These are phyloP conservation scores for Diuraphis noxia DNA, from an alignment of 1,140 invertebrate species.

Conservation along the genomic window DNA sequence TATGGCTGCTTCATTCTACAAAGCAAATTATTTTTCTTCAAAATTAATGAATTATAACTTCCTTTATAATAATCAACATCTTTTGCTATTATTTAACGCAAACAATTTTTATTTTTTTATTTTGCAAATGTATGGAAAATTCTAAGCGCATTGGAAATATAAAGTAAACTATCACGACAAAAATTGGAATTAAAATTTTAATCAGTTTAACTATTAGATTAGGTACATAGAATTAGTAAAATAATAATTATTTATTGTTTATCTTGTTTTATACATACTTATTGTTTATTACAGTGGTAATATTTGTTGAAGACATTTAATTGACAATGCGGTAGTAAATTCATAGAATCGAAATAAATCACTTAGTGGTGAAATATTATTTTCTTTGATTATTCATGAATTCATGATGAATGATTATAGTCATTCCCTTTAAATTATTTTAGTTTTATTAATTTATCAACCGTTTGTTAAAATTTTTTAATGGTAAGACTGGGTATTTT, in stretches of 20 bases:
- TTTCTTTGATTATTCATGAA: not conserved
- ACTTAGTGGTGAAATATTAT: not conserved
- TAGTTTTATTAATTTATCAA: no score
- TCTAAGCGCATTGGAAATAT: accelerated
- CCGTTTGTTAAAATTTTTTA: no score
- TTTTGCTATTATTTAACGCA: no score
- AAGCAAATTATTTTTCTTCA: no score
- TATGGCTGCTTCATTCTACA: no score
- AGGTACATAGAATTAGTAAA: not conserved
- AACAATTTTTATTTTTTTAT: no score
- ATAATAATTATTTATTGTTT: no score
- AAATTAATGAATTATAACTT: no score
- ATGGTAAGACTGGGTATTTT: not conserved
- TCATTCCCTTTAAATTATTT: not conserved
- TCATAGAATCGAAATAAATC: not conserved
- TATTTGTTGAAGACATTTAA: not conserved
- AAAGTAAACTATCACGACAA: not conserved
- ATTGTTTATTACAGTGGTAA: not conserved
- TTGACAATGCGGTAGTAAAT: not conserved
- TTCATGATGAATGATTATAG: not conserved
- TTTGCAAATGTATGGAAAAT: not conserved
- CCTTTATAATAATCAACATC: no score
- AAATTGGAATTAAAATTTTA: not conserved
- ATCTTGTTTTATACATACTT: not conserved
- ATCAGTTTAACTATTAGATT: not conserved